Conservation (phyloP, 1,140 invertebrate species). For the Lepidostoma basale region DNA sequence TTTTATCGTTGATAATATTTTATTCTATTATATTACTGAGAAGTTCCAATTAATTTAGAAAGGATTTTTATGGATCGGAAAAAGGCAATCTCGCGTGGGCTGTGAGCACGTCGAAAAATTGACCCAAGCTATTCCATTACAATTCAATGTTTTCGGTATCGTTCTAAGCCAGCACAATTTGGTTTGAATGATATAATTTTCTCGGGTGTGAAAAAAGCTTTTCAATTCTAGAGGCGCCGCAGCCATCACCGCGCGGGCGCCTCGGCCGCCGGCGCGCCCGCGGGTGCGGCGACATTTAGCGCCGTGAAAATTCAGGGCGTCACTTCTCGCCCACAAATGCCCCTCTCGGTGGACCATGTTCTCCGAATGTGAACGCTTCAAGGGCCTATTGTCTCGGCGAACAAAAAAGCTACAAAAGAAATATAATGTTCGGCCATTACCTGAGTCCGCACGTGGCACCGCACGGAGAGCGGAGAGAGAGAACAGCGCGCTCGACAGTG, state of each 20-base stretch:
- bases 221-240: neutral
- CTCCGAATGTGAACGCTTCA: constrained; percentile 23
- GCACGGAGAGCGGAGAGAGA: neutral
- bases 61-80: no score
- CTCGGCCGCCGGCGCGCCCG: neutral
- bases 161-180: no score
- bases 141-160: no score
- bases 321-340: constrained; percentile 14
- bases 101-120: no score
- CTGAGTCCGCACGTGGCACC: constrained; percentile 11
- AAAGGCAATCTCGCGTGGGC: no score
- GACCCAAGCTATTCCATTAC: no score
- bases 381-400: constrained; percentile 22
- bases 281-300: constrained; percentile 15
- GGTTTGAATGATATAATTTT: neutral
- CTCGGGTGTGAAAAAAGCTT: neutral
- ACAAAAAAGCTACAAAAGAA: constrained; percentile 18
- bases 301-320: constrained; percentile 24
- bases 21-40: no score
- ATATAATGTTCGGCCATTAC: constrained; percentile 22
- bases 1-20: no score
- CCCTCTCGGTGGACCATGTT: constrained; percentile 22
- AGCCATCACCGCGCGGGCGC: neutral
- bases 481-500: no score
- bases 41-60: no score